These are phyloP conservation scores for Plumapathes pennacea DNA, from an alignment of 92 coral and sea anemone genomes.

Conservation along the genomic window DNA sequence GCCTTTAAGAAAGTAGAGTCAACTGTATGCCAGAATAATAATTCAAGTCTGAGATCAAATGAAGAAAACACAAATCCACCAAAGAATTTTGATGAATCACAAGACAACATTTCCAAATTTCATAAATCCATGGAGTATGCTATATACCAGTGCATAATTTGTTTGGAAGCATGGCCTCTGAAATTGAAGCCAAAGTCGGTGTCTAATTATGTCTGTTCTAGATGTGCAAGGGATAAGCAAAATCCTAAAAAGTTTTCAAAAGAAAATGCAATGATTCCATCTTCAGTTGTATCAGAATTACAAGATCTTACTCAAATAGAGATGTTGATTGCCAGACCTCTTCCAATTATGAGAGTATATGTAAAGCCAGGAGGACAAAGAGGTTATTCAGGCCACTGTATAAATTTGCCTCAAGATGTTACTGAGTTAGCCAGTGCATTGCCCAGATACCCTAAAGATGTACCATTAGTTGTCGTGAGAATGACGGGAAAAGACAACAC, in stretches of 20 bases:
- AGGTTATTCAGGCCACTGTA: slow-evolving; percentile 59
- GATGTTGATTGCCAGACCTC: slow-evolving; percentile 38
- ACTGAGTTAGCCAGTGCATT: slow-evolving; percentile 32
- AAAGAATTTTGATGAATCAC: too few relatives aligned
- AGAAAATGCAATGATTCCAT: slow-evolving; percentile 45
- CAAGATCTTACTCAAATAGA: slow-evolving; percentile 45
- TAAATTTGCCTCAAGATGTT: slow-evolving; percentile 48
- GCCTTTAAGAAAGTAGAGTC: too few relatives aligned
- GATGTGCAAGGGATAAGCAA: slow-evolving; percentile 47
- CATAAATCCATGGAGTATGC: too few relatives aligned
- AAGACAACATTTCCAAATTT: too few relatives aligned
- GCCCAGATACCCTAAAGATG: slow-evolving; percentile 33
- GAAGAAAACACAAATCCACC: too few relatives aligned
- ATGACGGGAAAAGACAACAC: slow-evolving; percentile 50
- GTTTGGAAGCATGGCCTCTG: slow-evolving; percentile 44
- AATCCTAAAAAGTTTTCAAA: slow-evolving; percentile 33
- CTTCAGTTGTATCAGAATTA: slow-evolving; percentile 49
- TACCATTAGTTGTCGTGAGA: slow-evolving; percentile 39
- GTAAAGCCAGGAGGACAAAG: slow-evolving; percentile 57
- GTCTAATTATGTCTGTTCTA: slow-evolving; percentile 41
- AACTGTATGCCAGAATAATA: too few relatives aligned
- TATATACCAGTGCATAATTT: too few relatives aligned
- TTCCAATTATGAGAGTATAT: slow-evolving; percentile 45
- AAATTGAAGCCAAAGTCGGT: slow-evolving; percentile 29
- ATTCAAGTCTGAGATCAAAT: too few relatives aligned